Conservation (phyloP, 2,888 invertebrate species). For the Nebria brevicollis region DNA sequence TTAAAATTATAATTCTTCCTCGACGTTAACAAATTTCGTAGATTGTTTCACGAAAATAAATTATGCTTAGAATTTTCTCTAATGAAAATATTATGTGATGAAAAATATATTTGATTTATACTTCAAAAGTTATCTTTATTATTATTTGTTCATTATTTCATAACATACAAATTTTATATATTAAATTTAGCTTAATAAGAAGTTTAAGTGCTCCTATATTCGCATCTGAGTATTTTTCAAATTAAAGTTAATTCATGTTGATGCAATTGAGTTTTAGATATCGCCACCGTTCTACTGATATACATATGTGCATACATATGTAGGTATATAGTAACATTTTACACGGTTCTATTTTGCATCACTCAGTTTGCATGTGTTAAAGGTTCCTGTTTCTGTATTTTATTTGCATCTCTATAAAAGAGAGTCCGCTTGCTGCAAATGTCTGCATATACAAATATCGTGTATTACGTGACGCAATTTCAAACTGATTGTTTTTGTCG, state of each 20-base stretch:
- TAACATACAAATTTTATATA: too few species aligned
- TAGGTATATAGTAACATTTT: background rate
- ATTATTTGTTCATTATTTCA: too few species aligned
- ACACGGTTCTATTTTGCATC: background rate
- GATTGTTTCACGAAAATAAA: background rate
- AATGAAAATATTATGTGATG: background rate
- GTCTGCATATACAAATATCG: constrained; percentile 32
- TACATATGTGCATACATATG: background rate
- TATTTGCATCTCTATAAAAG: background rate
- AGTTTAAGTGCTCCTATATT: too few species aligned
- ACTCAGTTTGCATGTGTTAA: background rate
- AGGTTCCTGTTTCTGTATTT: background rate
- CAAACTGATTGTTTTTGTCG: constrained; percentile 34
- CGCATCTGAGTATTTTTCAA: too few species aligned
- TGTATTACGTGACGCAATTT: constrained; percentile 22
- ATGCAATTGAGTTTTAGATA: too few species aligned
- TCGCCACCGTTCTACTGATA: background rate
- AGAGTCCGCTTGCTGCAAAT: background rate
- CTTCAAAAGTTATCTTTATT: too few species aligned
- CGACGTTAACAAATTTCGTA: background rate
- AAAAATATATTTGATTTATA: too few species aligned
- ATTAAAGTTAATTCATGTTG: too few species aligned
- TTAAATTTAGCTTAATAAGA: too few species aligned
- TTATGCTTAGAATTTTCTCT: background rate
- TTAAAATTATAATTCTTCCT: background rate